Evolutionary conservation across 1,140 invertebrate genomes (phyloP).

Genomic region (Drosophila teissieri): DNA sequence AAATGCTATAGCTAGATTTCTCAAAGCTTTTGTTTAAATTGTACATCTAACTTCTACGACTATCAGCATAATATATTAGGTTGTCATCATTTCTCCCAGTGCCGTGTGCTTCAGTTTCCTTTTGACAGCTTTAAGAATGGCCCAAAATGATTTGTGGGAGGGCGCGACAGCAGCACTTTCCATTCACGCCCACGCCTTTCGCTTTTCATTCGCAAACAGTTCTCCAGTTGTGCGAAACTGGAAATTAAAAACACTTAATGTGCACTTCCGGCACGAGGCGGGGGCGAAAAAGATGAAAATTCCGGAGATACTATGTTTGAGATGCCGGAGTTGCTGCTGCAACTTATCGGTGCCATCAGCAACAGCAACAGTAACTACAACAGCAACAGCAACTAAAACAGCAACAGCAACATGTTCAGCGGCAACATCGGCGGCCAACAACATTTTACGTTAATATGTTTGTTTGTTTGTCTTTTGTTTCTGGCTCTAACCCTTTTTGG

Average conservation of each 20-base stretch:
- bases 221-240: slow-evolving; percentile 71
- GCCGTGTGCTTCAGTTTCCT: not conserved
- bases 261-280: slow-evolving; percentile 66
- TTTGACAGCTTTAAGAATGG: slow-evolving; percentile 29
- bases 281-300: slow-evolving; percentile 12
- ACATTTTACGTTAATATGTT: slow-evolving; percentile 79
- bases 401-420: slow-evolving; percentile 47
- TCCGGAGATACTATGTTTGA: slow-evolving; percentile 14
- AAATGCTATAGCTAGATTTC: too few relatives aligned
- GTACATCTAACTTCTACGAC: not conserved
- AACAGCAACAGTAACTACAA: slow-evolving; percentile 30
- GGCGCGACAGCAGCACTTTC: slow-evolving; percentile 38
- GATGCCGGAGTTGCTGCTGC: slow-evolving; percentile 22
- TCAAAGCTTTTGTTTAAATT: too few relatives aligned
- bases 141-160: slow-evolving; percentile 45
- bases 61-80: not conserved
- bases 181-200: slow-evolving; percentile 49
- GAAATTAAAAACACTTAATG: slow-evolving; percentile 81
- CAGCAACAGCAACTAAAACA: too few relatives aligned
- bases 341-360: slow-evolving; percentile 45
- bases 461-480: slow-evolving; percentile 75
- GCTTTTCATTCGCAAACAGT: slow-evolving; percentile 49
- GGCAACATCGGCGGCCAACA: slow-evolving; percentile 43
- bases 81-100: not conserved
- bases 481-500: slow-evolving; percentile 59